A percentile compares a stretch with the other conserved stretches of the same genome.
phyloP scores from a whole-genome alignment of 2,888 invertebrate species.

The Campopleginae sp. region DNA sequence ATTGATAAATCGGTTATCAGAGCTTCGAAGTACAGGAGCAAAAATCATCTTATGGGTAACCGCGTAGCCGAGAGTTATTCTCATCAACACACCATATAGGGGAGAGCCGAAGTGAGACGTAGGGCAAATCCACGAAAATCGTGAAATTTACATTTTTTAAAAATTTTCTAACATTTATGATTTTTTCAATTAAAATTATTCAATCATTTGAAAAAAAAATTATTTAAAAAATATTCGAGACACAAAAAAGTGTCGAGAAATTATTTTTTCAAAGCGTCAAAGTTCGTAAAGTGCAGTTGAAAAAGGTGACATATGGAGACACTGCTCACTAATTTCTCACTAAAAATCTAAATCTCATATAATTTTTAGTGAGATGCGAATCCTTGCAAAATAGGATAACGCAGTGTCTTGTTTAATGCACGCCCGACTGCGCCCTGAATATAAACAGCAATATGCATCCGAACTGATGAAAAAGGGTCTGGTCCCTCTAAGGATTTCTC shows the following conservation, averaged over 20 bases:
- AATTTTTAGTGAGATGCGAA: not conserved
- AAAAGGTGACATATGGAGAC: not conserved
- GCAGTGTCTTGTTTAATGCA: constrained; percentile 76
- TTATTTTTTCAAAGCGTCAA: not conserved
- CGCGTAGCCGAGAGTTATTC: constrained; percentile 55
- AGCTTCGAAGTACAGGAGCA: constrained; percentile 42
- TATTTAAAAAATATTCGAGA: not conserved
- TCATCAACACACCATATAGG: not conserved
- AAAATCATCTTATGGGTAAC: constrained; percentile 66
- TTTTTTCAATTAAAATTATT: not conserved
- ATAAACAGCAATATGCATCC: constrained; percentile 15
- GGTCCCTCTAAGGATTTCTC: not conserved
- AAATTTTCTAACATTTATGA: not conserved
- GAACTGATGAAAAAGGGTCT: constrained; percentile 15
- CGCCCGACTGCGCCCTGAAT: constrained; percentile 73
- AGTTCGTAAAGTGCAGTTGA: not conserved
- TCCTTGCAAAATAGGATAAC: constrained; percentile 66
- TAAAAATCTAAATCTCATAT: not conserved
- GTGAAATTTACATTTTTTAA: not conserved
- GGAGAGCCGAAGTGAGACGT: no score
- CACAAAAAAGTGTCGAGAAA: no score
- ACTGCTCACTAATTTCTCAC: not conserved
- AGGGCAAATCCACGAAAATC: not conserved
- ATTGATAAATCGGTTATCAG: constrained; percentile 54
- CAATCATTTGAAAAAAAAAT: not conserved